Base-by-base conservation (phyloP, 2,888 invertebrate species). In the Netelia melanura region DNA sequence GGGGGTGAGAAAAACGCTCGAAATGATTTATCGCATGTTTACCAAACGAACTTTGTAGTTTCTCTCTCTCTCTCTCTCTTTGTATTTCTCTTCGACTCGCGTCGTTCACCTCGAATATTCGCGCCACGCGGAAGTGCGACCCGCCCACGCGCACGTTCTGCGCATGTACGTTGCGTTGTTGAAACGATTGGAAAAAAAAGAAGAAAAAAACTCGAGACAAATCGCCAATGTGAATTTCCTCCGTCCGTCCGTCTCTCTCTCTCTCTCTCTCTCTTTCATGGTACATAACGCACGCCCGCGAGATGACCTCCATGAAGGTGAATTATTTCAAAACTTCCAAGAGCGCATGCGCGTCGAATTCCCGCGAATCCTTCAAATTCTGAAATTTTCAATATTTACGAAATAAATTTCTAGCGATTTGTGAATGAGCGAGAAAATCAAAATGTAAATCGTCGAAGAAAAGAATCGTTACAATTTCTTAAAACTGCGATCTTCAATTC, bases 121-220 rank as follows among this genome's bases (percentile, higher is more conserved):
- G 67, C 43, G 72, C 74, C 70, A 81, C 76, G 80, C 84, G 84
- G 84, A 84, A 84, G 67, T 84, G 72, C 71, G 70, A 10, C 3
- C 44, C 70, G 74, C 80, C 83, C 80, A 81, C 84, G 52, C 84
- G 25, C 5, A 52, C 23, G 14, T 14, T 25, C 17, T 61, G 17
- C 5, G 48, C 5, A 9, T 44, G 5, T 10, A 76, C 23, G 30
- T 44, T 14, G 11, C 17, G 54, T 25, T 64, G 61, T 71, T 38
- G 3, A 21, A 61, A 52, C 9, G 30, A 70, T 52, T 25, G n/a
- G 23, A 62, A 52, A 38, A 44, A 30, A 52, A 48, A 30, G 17
- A 17, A 17, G 17, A 17, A 17, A 17, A n/a, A 43, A 48, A 38
- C 14, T n/a, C 5, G 52, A 52, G n/a, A 64, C 48, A 54, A n/a